These are phyloP conservation scores for Drosophila triauraria DNA, from an alignment of 1,140 invertebrate genomes.

Conservation along the genomic window DNA sequence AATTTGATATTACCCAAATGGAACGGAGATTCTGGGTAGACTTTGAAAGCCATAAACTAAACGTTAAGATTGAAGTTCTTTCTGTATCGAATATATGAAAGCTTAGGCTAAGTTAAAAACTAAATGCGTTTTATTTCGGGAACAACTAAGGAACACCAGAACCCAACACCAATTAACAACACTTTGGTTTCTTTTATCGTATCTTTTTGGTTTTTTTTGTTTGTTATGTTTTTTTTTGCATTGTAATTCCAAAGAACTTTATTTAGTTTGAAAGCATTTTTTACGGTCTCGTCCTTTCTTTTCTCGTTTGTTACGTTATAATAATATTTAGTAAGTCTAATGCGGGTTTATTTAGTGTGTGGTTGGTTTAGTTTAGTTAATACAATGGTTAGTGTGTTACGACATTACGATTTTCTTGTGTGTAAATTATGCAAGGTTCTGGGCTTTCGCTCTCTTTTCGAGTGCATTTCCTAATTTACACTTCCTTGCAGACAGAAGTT, in stretches of 20 bases:
- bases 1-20: conserved; percentile 39
- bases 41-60: conserved; percentile 35
- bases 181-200: conserved; percentile 16
- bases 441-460: conserved; percentile 9
- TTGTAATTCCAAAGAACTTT: conserved; percentile 84
- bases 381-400: conserved; percentile 69
- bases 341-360: conserved; percentile 53
- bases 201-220: conserved; percentile 48
- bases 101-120: conserved; percentile 18
- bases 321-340: conserved; percentile 81
- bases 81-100: conserved; percentile 46
- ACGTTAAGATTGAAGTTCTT: conserved; percentile 24
- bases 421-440: conserved; percentile 48
- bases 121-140: conserved; percentile 1
- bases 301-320: conserved; percentile 71
- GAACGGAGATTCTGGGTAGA: conserved; percentile 21
- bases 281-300: conserved; percentile 60
- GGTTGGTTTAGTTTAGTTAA: conserved; percentile 61
- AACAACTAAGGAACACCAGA: neutral
- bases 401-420: conserved; percentile 44
- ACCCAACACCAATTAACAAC: conserved; percentile 4
- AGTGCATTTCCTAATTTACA: conserved; percentile 59
- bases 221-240: conserved; percentile 59
- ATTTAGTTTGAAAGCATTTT: conserved; percentile 84
- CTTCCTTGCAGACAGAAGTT: conserved; percentile 27